Conservation (phyloP, 1,140 invertebrate genomes). For the Samia ricini region DNA sequence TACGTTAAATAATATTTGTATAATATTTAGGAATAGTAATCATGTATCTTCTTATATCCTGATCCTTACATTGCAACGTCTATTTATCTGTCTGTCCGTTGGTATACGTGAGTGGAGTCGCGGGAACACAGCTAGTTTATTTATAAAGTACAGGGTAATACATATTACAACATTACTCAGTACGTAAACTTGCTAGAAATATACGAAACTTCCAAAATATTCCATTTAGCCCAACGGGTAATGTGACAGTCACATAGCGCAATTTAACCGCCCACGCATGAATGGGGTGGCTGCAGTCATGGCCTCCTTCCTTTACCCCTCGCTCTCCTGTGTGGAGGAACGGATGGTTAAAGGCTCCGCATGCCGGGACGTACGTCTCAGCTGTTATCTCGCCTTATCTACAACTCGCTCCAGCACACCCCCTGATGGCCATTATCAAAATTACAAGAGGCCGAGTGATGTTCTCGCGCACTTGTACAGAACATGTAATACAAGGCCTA, state of each 20-base stretch:
- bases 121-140: no score
- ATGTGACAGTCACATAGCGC: constrained; percentile 26
- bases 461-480: constrained; percentile 20
- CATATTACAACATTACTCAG: not conserved
- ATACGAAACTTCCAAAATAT: constrained; percentile 16
- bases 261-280: constrained; percentile 35
- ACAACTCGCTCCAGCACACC: constrained; percentile 25
- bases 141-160: no score
- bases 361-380: constrained; percentile 18
- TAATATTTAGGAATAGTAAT: no score
- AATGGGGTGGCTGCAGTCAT: constrained; percentile 21
- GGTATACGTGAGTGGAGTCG: no score
- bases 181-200: not conserved
- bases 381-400: constrained; percentile 47
- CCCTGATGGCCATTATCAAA: constrained; percentile 50
- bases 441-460: constrained; percentile 43
- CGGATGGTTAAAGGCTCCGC: constrained; percentile 13
- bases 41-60: no score
- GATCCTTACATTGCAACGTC: no score
- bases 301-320: constrained; percentile 15
- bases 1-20: no score
- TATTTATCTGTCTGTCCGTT: no score
- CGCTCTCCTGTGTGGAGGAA: no score
- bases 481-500: constrained; percentile 18
- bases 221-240: constrained; percentile 11